Evolutionary conservation across 2,888 invertebrate genomes (phyloP), one percentile per base, ranked within the genome.

Genomic region (Rhynchonema sp.): DNA sequence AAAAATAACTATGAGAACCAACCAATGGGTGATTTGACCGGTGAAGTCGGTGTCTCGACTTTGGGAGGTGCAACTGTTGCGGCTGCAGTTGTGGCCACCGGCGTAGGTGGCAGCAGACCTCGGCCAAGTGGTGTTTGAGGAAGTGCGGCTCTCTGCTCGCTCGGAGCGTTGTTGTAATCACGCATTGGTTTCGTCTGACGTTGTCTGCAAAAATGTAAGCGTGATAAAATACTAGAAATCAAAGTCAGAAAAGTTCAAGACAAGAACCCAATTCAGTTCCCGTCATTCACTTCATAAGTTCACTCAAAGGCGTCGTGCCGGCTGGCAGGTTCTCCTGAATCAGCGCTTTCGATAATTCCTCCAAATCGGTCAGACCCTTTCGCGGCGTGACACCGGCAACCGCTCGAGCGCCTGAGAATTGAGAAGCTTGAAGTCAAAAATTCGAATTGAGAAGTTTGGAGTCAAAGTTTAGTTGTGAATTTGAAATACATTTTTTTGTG

Each of bases 311-410:
- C 26, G 22, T 17, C 27, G 22, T 46, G 30, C 64, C 60, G n/a
- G 59, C 22, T 9, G 80, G 80, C 61, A 85, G 73, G 62, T 82
- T 83, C 62, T 72, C 80, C 70, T 84, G 84, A 60, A 89, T 77
- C 56, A 89, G 77, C 67, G 83, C 80, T 72, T 87, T 84, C 46
- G 87, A 84, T n/a, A 89, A 76, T 30, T 83, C 81, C 73, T 89
- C 87, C 63, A 87, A 74, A 69, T 84, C 85, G 69, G n/a, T n/a
- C n/a, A n/a, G n/a, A n/a, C n/a, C n/a, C n/a, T n/a, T n/a, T n/a
- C n/a, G n/a, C n/a, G n/a, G n/a, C n/a, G n/a, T n/a, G n/a, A n/a
- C n/a, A n/a, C n/a, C n/a, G n/a, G n/a, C n/a, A n/a, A n/a, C n/a
- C n/a, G n/a, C n/a, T n/a, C n/a, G n/a, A n/a, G n/a, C n/a, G n/a